Evolutionary conservation across 2,113 vertebrate species (phyloP).

Genomic region (Callionymus lyra): DNA sequence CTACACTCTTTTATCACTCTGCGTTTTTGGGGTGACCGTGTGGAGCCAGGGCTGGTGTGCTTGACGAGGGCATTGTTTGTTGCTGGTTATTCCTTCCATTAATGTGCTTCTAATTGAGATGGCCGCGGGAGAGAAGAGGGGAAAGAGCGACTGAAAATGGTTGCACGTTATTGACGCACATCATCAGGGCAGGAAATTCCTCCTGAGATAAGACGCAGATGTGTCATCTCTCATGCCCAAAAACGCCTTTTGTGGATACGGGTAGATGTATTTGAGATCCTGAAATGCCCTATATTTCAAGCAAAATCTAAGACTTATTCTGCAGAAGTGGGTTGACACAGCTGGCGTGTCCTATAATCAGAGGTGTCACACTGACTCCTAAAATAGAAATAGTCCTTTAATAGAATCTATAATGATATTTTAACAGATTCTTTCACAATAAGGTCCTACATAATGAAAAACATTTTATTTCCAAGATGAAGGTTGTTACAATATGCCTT

Average conservation of each 20-base stretch:
- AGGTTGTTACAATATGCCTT: no score
- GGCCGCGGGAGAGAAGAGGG: slow-evolving; percentile 69
- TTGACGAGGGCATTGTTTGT: slow-evolving; percentile 60
- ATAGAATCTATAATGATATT: background rate
- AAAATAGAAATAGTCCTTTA: background rate
- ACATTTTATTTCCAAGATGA: no score
- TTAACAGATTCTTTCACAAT: no score
- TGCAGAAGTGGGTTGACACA: slow-evolving; percentile 51
- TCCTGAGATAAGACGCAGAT: slow-evolving; percentile 63
- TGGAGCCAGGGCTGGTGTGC: slow-evolving; percentile 33
- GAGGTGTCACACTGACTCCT: slow-evolving; percentile 9
- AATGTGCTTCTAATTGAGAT: slow-evolving; percentile 59
- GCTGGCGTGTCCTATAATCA: slow-evolving; percentile 40
- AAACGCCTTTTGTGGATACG: background rate
- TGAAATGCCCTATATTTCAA: slow-evolving; percentile 39
- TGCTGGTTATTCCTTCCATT: background rate
- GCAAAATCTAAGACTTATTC: slow-evolving; percentile 44
- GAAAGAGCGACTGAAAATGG: slow-evolving; percentile 69
- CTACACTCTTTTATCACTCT: slow-evolving; percentile 24
- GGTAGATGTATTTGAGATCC: slow-evolving; percentile 3
- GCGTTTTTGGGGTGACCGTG: slow-evolving; percentile 13
- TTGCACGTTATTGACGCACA: slow-evolving; percentile 73
- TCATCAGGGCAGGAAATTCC: slow-evolving; percentile 67
- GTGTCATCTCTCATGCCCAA: slow-evolving; percentile 60
- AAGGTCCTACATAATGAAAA: no score